Evolutionary conservation across 2,113 vertebrate genomes (phyloP), one percentile per base, ranked within the genome.

Genomic region (Aldabrachelys gigantea): DNA sequence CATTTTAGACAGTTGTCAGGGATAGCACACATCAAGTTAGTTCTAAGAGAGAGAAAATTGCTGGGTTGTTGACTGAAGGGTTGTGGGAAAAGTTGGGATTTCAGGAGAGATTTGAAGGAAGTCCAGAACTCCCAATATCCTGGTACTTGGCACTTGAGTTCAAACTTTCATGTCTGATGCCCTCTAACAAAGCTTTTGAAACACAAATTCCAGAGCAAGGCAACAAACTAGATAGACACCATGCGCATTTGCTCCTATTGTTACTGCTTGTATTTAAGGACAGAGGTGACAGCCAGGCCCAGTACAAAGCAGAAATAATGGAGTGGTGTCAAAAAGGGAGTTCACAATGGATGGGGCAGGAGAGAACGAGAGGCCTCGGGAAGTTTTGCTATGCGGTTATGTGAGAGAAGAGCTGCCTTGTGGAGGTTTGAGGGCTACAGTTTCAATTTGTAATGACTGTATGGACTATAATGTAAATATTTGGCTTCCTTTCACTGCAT

Each of bases 311-410:
- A 72, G 41, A 85, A 87, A 84, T 14, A 22, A 27, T 44, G 21
- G 75, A 12, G 56, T 90, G 72, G 44, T 82, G 29, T 57, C 91
- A 65, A 1, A 0, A 31, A 78, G 49, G 80, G 31, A 50, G 75
- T 56, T 80, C 75, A 41, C 22, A 79, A 21, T 49, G 47, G 44
- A 50, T 80, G 75, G 54, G 21, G 31, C 21, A 62, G 44, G 54
- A 49, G 59, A 56, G 49, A 41, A 44, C 24, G 4, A 1, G 49
- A 16, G 53, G 81, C 81, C 72, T 89, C 0, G 0, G 62, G 62
- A 65, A 88, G 44, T 1, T 62, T 62, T 62, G n/a, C 62, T 62
- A 35, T 85, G 25, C 1, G 27, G 24, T 19, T 35, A 10, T 7
- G 53, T 47, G 85, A 82, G 62, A 80, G 52, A 49, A 4, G 2